These are phyloP conservation scores for Eilema depressum DNA, from an alignment of 2,888 invertebrate species.

Conservation along the genomic window DNA sequence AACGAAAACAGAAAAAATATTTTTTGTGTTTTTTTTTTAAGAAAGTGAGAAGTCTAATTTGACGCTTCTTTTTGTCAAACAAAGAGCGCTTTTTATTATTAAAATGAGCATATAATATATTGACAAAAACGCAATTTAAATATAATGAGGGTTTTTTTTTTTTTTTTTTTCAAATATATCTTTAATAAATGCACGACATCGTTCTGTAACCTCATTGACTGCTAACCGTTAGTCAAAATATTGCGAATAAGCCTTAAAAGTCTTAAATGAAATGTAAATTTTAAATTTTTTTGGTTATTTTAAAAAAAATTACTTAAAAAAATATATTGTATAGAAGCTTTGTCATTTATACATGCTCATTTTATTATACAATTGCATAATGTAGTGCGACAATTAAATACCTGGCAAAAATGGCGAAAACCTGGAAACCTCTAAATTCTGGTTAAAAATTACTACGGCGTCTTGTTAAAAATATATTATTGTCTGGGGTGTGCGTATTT, in stretches of 20 bases:
- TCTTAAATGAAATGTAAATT: too few relatives aligned
- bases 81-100: background rate
- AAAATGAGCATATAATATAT: constrained; percentile 22
- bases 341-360: constrained; percentile 28
- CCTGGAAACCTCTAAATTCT: constrained; percentile 43
- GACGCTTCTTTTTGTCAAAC: background rate
- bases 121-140: background rate
- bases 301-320: too few relatives aligned
- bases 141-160: background rate
- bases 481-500: constrained; percentile 10
- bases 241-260: background rate
- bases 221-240: background rate
- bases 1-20: constrained; percentile 42
- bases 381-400: constrained; percentile 63
- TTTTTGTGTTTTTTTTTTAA: background rate
- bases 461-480: constrained; percentile 10
- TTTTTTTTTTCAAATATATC: too few relatives aligned
- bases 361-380: constrained; percentile 27
- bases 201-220: too few relatives aligned
- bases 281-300: too few relatives aligned
- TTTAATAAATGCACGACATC: too few relatives aligned
- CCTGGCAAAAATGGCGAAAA: constrained; percentile 61
- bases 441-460: constrained; percentile 23
- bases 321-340: background rate
- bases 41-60: constrained; percentile 10